A percentile compares a stretch with the other conserved stretches of the same genome.
phyloP scores from a whole-genome alignment of 2,113 vertebrate species.

The Trinectes maculatus region DNA sequence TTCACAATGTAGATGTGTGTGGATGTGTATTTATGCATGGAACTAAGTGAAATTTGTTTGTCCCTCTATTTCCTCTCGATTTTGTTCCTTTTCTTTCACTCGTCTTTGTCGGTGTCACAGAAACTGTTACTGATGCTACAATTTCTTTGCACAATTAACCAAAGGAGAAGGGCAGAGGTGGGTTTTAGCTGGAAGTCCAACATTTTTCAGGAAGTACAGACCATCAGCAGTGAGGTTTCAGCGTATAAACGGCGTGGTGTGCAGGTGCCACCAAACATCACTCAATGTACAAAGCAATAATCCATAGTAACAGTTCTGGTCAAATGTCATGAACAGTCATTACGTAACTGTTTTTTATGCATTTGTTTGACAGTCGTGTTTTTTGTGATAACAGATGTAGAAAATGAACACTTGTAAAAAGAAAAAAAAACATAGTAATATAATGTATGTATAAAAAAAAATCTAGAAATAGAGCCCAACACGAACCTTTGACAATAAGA shows the following conservation, averaged over 20 bases:
- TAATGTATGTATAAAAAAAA: conserved; percentile 68
- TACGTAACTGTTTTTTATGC: conserved; percentile 80
- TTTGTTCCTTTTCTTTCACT: conserved; percentile 27
- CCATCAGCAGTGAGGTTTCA: conserved; percentile 36
- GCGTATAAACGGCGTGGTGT: conserved; percentile 14
- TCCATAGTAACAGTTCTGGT: conserved; percentile 84
- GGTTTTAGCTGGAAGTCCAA: conserved; percentile 56
- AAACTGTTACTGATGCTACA: conserved; percentile 80
- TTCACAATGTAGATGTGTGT: conserved; percentile 76
- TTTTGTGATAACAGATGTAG: conserved; percentile 82
- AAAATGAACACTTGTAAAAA: conserved; percentile 83
- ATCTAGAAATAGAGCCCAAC: conserved; percentile 80
- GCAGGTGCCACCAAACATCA: conserved; percentile 74
- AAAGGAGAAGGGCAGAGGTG: conserved; percentile 74
- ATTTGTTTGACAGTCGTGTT: conserved; percentile 78
- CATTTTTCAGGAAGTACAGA: conserved; percentile 32
- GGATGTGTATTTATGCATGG: conserved; percentile 83
- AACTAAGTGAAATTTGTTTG: conserved; percentile 65
- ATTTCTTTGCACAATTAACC: conserved; percentile 84
- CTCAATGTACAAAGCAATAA: conserved; percentile 99
- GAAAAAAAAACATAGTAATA: conserved; percentile 73
- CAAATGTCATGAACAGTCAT: conserved; percentile 78
- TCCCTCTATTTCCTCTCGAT: not conserved
- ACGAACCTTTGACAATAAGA: conserved; percentile 59
- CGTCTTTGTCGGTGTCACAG: conserved; percentile 65